These are phyloP conservation scores for Pseudachorutes palmiensis DNA, from an alignment of 1,140 invertebrate species.

Conservation along the genomic window DNA sequence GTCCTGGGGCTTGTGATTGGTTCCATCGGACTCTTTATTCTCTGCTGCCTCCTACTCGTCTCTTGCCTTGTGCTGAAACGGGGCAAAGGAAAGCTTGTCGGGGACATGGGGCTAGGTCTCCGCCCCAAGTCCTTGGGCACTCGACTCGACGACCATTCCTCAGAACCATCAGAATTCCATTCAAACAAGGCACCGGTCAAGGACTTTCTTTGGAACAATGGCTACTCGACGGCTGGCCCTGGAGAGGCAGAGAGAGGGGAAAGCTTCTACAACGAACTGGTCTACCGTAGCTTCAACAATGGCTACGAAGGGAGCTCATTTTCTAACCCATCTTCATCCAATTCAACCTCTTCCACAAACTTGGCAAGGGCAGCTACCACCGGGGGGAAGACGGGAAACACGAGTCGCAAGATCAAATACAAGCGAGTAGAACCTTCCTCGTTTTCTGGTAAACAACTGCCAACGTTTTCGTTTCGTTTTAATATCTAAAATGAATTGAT, in stretches of 20 bases:
- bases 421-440: background rate
- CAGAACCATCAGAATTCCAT: no score
- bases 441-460: background rate
- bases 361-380: background rate
- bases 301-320: background rate
- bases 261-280: background rate
- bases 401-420: background rate
- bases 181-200: background rate
- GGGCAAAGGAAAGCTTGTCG: conserved; percentile 34
- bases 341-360: conserved; percentile 2
- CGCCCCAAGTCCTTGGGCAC: conserved; percentile 32
- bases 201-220: background rate
- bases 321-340: conserved; percentile 2
- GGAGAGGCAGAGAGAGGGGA: background rate
- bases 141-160: background rate
- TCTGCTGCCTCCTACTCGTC: conserved; percentile 24
- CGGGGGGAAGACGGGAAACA: background rate
- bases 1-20: conserved; percentile 34
- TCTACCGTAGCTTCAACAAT: background rate
- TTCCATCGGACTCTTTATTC: conserved; percentile 30
- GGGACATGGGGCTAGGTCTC: conserved; percentile 35
- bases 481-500: background rate
- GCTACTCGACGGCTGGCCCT: background rate
- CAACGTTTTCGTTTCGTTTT: background rate
- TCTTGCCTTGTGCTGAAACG: conserved; percentile 30